phyloP scores from a whole-genome alignment of 2,113 vertebrate species.

The Ancistrus triradiatus region DNA sequence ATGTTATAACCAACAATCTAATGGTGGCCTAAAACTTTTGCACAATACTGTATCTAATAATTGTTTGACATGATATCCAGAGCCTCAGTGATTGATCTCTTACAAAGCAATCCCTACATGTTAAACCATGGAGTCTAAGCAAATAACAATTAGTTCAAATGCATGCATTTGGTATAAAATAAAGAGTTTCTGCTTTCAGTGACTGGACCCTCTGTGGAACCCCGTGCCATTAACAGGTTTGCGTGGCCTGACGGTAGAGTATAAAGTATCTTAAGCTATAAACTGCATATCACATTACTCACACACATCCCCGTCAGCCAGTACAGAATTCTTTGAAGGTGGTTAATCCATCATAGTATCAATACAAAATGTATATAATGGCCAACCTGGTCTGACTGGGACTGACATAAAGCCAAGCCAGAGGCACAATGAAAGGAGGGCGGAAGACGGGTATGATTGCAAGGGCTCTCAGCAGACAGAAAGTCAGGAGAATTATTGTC shows the following conservation, averaged over 20 bases:
- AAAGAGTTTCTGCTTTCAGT: too few relatives aligned
- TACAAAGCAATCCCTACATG: too few relatives aligned
- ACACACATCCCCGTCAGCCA: conserved; percentile 33
- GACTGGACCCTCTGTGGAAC: too few relatives aligned
- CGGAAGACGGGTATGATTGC: neutral
- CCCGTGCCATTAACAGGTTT: neutral
- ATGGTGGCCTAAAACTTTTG: too few relatives aligned
- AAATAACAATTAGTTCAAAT: too few relatives aligned
- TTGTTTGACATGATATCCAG: too few relatives aligned
- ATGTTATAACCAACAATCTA: too few relatives aligned
- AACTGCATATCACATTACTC: conserved; percentile 51
- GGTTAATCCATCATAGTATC: conserved; percentile 39
- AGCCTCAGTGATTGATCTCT: too few relatives aligned
- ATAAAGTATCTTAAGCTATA: neutral
- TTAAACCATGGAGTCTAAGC: too few relatives aligned
- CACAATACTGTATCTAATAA: too few relatives aligned
- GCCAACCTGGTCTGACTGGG: conserved; percentile 29
- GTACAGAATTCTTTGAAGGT: conserved; percentile 54
- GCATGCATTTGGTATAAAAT: too few relatives aligned
- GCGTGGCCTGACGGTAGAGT: neutral
- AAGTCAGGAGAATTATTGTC: neutral
- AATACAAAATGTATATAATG: conserved; percentile 39
- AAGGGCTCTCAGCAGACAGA: neutral
- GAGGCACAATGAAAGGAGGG: conserved; percentile 8
- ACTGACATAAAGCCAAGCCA: conserved; percentile 31